Evolutionary conservation across 2,797 vertebrate genomes (phyloP), one percentile per base, ranked within the genome.

Genomic region (Poecilia gillii): DNA sequence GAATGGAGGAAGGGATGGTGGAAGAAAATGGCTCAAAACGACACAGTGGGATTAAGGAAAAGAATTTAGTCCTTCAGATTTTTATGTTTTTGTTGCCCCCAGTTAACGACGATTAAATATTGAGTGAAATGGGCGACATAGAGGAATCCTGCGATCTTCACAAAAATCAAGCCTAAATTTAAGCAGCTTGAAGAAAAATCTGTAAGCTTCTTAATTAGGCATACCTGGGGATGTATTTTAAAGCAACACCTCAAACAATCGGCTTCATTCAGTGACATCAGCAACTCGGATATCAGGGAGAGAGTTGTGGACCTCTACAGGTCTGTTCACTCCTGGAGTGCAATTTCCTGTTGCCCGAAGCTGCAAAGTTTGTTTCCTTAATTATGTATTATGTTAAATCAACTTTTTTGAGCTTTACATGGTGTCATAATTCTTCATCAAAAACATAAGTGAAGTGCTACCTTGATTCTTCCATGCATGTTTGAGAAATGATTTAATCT

Each of bases 1-100:
- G 88, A 91, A 80, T 2, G 8, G 81, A 78, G 72, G 62, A 28
- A 57, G 39, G 57, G 33, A 20, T 31, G 25, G 43, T 45, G n/a
- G 72, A 62, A 33, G 41, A n/a, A 1, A 75, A 74, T 80, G 75
- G 80, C 74, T 71, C 43, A n/a, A 36, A 4, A 1, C 41, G 13
- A 72, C n/a, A 72, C n/a, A 18, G 13, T 41, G 9, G 6, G 68
- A 16, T 28, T 7, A 9, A 55, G 16, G 64, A 51, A 47, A 66
- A 7, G 3, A 20, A 31, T 31, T 59, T 23, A 46, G 8, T 31
- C 13, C 12, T 20, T 25, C 39, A 25, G n/a, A 39, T 36, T 25
- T 3, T 41, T 41, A 8, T 46, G 23, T 11, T 41, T 11, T 55
- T 53, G 0, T 55, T 41, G 20, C 6, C 20, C 20, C 49, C 7